These are phyloP conservation scores for Brachionus koreanus DNA, from an alignment of 1,140 invertebrate species.

Conservation along the genomic window DNA sequence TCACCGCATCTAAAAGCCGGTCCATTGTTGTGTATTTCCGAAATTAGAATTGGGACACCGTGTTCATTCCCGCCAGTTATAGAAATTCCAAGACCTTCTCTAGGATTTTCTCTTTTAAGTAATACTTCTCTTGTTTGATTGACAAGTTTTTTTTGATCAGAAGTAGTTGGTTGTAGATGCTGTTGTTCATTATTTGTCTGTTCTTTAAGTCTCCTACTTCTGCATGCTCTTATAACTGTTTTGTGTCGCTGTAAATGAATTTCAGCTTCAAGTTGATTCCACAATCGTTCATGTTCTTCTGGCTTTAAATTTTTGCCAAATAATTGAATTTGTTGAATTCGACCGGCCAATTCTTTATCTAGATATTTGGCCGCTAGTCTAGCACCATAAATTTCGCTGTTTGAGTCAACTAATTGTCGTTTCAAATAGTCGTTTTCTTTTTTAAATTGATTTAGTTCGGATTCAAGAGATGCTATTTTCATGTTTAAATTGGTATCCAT, in stretches of 20 bases:
- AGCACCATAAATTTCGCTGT: slow-evolving; percentile 76
- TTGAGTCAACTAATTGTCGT: slow-evolving; percentile 68
- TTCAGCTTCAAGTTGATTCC: slow-evolving; percentile 79
- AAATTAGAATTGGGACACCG: slow-evolving; percentile 78
- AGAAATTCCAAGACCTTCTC: slow-evolving; percentile 73
- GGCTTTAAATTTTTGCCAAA: slow-evolving; percentile 69
- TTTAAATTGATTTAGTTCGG: slow-evolving; percentile 67
- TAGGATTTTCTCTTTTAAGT: slow-evolving; percentile 49
- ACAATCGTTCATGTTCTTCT: slow-evolving; percentile 73
- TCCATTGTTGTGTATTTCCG: slow-evolving; percentile 73
- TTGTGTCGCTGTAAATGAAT: slow-evolving; percentile 78
- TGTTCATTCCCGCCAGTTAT: slow-evolving; percentile 78
- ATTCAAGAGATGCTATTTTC: slow-evolving; percentile 59
- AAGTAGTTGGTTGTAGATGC: background rate
- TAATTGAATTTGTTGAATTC: slow-evolving; percentile 81
- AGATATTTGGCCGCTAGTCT: slow-evolving; percentile 77
- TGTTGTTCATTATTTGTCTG: slow-evolving; percentile 54
- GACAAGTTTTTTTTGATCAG: background rate
- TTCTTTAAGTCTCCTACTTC: slow-evolving; percentile 51
- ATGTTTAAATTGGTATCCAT: slow-evolving; percentile 49
- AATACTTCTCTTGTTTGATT: background rate
- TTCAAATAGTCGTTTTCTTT: slow-evolving; percentile 69
- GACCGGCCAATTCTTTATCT: slow-evolving; percentile 77
- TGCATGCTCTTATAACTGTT: slow-evolving; percentile 67
- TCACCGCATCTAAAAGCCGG: slow-evolving; percentile 68